Base-by-base conservation (phyloP, 1,140 invertebrate species). In the Drosophila pectinifera region DNA sequence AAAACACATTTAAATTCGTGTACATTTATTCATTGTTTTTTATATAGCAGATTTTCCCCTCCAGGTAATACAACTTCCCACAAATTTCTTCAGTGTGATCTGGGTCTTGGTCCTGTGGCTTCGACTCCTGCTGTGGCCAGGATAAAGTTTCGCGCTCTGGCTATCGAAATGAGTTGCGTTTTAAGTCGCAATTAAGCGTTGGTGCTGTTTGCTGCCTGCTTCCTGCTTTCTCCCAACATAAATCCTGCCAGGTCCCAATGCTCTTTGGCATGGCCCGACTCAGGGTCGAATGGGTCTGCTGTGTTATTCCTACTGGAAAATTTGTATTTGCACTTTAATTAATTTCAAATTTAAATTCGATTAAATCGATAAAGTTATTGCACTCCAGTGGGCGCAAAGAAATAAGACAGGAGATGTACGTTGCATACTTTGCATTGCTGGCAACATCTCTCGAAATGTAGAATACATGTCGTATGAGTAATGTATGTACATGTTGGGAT, bases 131-230 rank as follows among this genome's bases (percentile, higher is more conserved):
- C 61, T 63, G 76, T n/a, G 46, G 20, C 64, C 39, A 56, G 73
- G 63, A 77, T 77, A 77, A 69, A 77, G 56, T 77, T 77, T 77
- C 42, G 48, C 62, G 26, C 53, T n/a, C 31, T 42, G 61, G 38
- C 61, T 53, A 62, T 76, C 73, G 62, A 79, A 89, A 80, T 69
- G 84, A 77, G 79, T 83, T 88, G 70, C 79, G 59, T 89, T 89
- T 89, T 77, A 88, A 83, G 83, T 83, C 78, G 72, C 79, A 88
- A 88, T 88, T 88, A 88, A 83, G 56, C 57, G 62, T 69, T 58
- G 46, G 48, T 45, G 75, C 57, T 72, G 64, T 61, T 68, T 68
- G 72, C 61, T 53, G 57, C 41, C 38, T 46, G 56, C 62, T 55
- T 31, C 16, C 53, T n/a, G 26, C 36, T 14, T 34, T 70, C 65